Conservation (phyloP, 2,888 invertebrate species). For the Branchellion lobata region DNA sequence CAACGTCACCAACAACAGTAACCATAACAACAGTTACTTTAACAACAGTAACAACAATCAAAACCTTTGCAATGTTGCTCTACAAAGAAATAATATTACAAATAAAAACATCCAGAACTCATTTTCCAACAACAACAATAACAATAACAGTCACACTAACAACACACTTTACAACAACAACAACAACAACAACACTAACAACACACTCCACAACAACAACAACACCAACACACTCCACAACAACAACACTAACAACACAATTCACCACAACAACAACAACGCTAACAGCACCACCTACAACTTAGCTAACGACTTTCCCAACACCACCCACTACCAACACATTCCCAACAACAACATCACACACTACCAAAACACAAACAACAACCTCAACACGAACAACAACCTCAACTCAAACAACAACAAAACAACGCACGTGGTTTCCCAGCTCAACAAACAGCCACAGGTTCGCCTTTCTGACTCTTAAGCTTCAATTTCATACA, state of each 20-base stretch:
- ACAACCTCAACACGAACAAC: too few species aligned
- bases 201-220: too few species aligned
- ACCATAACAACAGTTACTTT: not conserved
- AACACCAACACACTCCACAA: not conserved
- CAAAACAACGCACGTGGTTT: too few species aligned
- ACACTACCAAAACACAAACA: too few species aligned
- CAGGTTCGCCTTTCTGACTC: too few species aligned
- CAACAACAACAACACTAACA: too few species aligned
- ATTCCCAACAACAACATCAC: too few species aligned
- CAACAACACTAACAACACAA: not conserved
- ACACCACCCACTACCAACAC: slow-evolving; percentile 1
- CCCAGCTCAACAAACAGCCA: too few species aligned
- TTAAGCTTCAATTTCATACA: too few species aligned
- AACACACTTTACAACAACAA: not conserved
- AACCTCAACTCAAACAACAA: too few species aligned
- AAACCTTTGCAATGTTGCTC: not conserved
- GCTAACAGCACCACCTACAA: not conserved
- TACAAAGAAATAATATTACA: not conserved
- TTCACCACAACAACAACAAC: not conserved
- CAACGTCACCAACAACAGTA: not conserved
- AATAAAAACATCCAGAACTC: not conserved
- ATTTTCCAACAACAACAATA: not conserved
- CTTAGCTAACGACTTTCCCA: slow-evolving; percentile 7
- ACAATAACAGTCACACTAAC: not conserved
- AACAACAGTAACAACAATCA: slow-evolving; percentile 13